phyloP scores from a whole-genome alignment of 2,113 vertebrate species.

The Panurus biarmicus region DNA sequence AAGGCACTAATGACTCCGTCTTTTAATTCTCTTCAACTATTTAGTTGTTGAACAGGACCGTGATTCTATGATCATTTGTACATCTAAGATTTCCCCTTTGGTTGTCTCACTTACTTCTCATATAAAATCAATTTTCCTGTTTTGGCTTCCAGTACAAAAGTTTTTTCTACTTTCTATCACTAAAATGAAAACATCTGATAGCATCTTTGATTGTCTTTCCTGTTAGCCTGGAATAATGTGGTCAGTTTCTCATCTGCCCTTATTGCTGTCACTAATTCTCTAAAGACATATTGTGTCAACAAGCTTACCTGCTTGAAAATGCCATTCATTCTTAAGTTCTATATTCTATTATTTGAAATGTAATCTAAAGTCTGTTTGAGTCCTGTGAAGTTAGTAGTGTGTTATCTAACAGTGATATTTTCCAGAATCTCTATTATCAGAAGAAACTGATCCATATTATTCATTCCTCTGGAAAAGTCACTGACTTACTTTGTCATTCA shows the following conservation, averaged over 20 bases:
- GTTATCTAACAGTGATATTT: neutral
- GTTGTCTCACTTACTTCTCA: neutral
- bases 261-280: neutral
- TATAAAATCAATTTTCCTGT: neutral
- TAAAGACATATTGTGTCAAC: neutral
- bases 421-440: neutral
- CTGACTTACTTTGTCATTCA: neutral
- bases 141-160: neutral
- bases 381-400: neutral
- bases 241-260: neutral
- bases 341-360: neutral
- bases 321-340: neutral
- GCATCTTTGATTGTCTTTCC: neutral
- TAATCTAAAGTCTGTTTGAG: neutral
- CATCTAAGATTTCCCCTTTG: neutral
- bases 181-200: neutral
- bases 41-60: neutral
- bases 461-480: neutral
- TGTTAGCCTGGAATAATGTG: neutral
- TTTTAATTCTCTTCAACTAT: neutral
- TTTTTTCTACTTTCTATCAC: neutral
- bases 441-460: neutral
- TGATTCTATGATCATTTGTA: neutral
- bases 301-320: neutral
- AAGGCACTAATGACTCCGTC: neutral